phyloP scores from a whole-genome alignment of 2,113 vertebrate species.

The Anguilla rostrata region DNA sequence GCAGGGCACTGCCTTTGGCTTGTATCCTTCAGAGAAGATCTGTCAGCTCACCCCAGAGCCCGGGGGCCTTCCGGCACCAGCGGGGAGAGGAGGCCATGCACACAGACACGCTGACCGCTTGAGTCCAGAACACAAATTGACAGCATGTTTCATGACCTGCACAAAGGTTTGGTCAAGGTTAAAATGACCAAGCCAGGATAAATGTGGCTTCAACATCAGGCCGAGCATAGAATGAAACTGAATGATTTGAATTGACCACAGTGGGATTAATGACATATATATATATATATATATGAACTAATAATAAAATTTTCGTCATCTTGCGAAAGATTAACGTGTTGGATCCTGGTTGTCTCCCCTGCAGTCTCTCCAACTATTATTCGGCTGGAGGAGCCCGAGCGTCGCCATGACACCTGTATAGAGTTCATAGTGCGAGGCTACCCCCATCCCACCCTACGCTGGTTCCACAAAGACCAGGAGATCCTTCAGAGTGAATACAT shows the following conservation, averaged over 20 bases:
- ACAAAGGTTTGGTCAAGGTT: not conserved
- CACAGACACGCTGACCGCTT: not conserved
- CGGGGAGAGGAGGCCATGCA: not conserved
- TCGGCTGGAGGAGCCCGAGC: slow-evolving; percentile 85
- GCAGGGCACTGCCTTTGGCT: not conserved
- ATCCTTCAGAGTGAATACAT: slow-evolving; percentile 82
- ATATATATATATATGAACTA: not conserved
- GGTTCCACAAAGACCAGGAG: slow-evolving; percentile 84
- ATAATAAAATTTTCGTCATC: too few species aligned
- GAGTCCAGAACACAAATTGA: not conserved
- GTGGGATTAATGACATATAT: not conserved
- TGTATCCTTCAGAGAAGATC: not conserved
- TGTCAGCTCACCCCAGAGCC: not conserved
- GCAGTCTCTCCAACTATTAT: slow-evolving; percentile 91
- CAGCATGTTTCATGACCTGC: not conserved
- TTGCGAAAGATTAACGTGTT: not conserved
- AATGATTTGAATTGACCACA: not conserved
- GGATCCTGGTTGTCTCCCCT: not conserved
- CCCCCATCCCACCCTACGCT: slow-evolving; percentile 86
- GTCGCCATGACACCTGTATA: slow-evolving; percentile 90
- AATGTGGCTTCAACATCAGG: not conserved
- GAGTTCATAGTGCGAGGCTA: slow-evolving; percentile 91
- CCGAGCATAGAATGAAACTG: not conserved
- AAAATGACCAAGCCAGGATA: not conserved
- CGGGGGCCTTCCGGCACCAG: not conserved